Evolutionary conservation across 2,888 invertebrate genomes (phyloP).

Genomic region (Gonocerus acuteangulatus): DNA sequence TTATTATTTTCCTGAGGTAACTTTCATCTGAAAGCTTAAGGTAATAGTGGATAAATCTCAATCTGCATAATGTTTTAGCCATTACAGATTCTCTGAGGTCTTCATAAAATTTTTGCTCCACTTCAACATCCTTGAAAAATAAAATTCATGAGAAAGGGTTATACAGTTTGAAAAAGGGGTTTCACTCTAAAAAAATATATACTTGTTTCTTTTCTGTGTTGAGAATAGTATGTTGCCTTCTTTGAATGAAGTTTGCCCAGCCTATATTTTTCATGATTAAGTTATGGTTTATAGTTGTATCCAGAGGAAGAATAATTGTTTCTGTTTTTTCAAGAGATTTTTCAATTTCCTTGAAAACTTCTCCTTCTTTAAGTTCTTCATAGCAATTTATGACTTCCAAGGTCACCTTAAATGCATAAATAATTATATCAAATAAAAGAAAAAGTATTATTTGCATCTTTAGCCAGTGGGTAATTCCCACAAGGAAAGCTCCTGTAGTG

Average conservation of each 20-base stretch:
- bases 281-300: slow-evolving; percentile 5
- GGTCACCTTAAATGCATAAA: slow-evolving; percentile 29
- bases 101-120: slow-evolving; percentile 25
- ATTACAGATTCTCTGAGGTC: slow-evolving; percentile 16
- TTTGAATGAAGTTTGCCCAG: slow-evolving; percentile 11
- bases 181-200: not conserved
- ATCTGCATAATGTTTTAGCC: slow-evolving; percentile 5
- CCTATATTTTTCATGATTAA: not conserved
- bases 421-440: not conserved
- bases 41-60: slow-evolving; percentile 13
- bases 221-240: not conserved
- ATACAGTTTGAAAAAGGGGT: no score
- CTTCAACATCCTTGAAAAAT: slow-evolving; percentile 22
- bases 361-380: slow-evolving; percentile 31
- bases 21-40: slow-evolving; percentile 8
- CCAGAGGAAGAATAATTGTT: slow-evolving; percentile 4
- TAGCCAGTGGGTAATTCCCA: not conserved
- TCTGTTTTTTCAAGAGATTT: slow-evolving; percentile 9
- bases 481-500: no score
- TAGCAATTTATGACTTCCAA: slow-evolving; percentile 28
- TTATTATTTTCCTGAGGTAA: not conserved
- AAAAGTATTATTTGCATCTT: not conserved
- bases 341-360: slow-evolving; percentile 27
- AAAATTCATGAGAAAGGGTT: not conserved
- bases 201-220: slow-evolving; percentile 1